phyloP scores from a whole-genome alignment of 2,888 invertebrate genomes.

The Malthinus seriepunctatus region DNA sequence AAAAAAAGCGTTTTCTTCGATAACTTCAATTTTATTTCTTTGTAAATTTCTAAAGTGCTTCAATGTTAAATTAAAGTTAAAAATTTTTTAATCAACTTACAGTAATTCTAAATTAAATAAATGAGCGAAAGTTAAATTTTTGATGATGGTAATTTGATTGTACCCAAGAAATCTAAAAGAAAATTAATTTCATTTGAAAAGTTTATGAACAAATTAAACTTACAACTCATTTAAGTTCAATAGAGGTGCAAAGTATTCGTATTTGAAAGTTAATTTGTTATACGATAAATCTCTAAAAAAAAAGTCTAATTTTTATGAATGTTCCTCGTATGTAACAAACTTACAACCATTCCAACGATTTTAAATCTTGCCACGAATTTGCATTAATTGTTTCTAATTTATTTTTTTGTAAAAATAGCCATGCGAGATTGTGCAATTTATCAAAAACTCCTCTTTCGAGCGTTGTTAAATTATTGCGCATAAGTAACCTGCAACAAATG shows the following conservation, averaged over 20 bases:
- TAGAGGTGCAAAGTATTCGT: constrained; percentile 55
- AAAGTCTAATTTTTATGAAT: background rate
- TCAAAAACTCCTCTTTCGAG: constrained; percentile 52
- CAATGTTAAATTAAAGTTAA: background rate
- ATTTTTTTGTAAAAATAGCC: constrained; percentile 57
- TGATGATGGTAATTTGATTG: constrained; percentile 55
- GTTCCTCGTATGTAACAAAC: background rate
- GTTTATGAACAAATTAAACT: constrained; percentile 40
- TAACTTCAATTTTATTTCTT: constrained; percentile 53
- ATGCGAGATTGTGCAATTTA: constrained; percentile 54
- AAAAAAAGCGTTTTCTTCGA: constrained; percentile 55
- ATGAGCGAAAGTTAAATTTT: constrained; percentile 53
- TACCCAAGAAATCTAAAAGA: constrained; percentile 53
- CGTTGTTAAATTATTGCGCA: constrained; percentile 47
- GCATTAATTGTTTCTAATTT: constrained; percentile 53
- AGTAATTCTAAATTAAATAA: constrained; percentile 55
- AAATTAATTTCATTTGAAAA: background rate
- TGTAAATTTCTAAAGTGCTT: constrained; percentile 45
- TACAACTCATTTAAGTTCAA: constrained; percentile 57
- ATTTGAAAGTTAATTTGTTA: constrained; percentile 56
- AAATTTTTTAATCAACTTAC: constrained; percentile 49
- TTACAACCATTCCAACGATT: constrained; percentile 52
- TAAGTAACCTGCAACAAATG: constrained; percentile 43
- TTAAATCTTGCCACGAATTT: constrained; percentile 52
- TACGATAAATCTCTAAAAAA: constrained; percentile 49